Evolutionary conservation across 2,888 invertebrate genomes (phyloP).

Genomic region (Druceiella hillmani): DNA sequence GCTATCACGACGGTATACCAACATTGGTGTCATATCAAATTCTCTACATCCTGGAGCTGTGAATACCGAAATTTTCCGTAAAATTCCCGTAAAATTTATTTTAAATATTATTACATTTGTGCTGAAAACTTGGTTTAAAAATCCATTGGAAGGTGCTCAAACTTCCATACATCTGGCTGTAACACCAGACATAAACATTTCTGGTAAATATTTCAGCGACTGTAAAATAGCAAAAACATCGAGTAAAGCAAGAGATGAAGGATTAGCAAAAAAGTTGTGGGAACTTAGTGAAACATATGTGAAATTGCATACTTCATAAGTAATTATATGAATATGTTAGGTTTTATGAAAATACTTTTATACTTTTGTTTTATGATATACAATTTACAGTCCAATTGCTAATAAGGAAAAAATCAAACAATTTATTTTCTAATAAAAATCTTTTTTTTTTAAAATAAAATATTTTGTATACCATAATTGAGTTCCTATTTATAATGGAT

Average conservation of each 20-base stretch:
- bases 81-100: conserved; percentile 58
- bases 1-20: conserved; percentile 20
- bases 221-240: conserved; percentile 58
- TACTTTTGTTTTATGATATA: too few relatives aligned
- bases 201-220: conserved; percentile 74
- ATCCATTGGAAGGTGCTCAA: not conserved
- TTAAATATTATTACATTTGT: conserved; percentile 34
- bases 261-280: conserved; percentile 73
- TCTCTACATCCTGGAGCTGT: conserved; percentile 81
- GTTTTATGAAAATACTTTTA: too few relatives aligned
- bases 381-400: too few relatives aligned
- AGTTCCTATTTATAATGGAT: too few relatives aligned
- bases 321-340: too few relatives aligned
- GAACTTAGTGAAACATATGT: conserved; percentile 63
- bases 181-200: conserved; percentile 32
- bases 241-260: conserved; percentile 56
- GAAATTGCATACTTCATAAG: conserved; percentile 38
- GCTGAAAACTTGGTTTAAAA: not conserved
- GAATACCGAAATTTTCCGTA: conserved; percentile 71
- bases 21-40: conserved; percentile 63
- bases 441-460: too few relatives aligned
- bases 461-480: too few relatives aligned
- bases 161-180: not conserved
- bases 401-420: too few relatives aligned
- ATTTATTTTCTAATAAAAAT: too few relatives aligned